Percentiles rank a stretch among this genome's conserved stretches.
phyloP scores from a whole-genome alignment of 30 jellyfish, hydroid and myxozoan species.

The Turritopsis rubra region DNA sequence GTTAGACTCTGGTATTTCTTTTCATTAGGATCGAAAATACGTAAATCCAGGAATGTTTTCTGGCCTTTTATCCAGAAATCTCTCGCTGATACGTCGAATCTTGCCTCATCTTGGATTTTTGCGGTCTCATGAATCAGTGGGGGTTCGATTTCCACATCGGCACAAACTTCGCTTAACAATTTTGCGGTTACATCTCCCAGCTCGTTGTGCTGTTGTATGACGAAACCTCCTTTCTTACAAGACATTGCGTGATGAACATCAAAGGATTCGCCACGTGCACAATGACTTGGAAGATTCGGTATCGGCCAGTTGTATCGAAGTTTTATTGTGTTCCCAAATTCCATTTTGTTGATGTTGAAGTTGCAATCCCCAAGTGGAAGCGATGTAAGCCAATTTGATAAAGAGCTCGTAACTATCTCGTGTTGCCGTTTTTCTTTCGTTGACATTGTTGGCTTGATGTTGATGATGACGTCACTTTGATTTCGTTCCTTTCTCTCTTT shows the following conservation, averaged over 20 bases:
- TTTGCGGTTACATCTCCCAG: not conserved
- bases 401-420: not conserved
- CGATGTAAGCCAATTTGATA: not conserved
- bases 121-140: not conserved
- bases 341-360: not conserved
- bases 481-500: too few species aligned
- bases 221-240: not conserved
- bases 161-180: not conserved
- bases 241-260: not conserved
- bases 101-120: not conserved
- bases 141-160: not conserved
- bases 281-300: not conserved
- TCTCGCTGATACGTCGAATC: not conserved
- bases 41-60: too few species aligned
- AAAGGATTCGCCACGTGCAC: not conserved
- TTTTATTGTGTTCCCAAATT: not conserved
- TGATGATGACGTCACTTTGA: too few species aligned
- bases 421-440: too few species aligned
- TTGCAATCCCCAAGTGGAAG: not conserved
- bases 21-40: not conserved
- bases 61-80: not conserved
- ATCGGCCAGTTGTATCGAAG: not conserved
- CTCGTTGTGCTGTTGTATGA: not conserved
- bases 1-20: not conserved
- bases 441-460: too few species aligned